Base-by-base conservation (phyloP, 2,113 vertebrate genomes). In the Sinocyclocheilus grahami region DNA sequence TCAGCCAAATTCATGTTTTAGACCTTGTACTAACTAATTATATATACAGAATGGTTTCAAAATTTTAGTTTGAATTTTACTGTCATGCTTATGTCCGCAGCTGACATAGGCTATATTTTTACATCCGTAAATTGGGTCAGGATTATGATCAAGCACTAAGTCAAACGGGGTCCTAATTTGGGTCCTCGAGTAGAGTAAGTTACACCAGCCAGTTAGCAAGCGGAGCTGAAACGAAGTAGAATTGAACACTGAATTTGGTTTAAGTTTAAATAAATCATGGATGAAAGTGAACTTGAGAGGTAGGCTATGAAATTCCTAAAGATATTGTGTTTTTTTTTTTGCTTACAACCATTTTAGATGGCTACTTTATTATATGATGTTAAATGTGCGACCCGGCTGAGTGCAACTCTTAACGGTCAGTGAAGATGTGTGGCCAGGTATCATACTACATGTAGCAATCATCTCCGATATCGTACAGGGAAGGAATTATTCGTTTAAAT, bases 261-360 rank as follows among this genome's bases (percentile, higher is more conserved):
- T 51, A 33, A 1, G 27, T 13, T 18, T 3, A 27, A 2, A n/a
- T 46, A 33, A 3, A 74, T 27, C 33, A 95, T 94, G 94, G 87
- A 91, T 69, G 91, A 94, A 7, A 92, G 92, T 5, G 94, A 95
- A 18, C 88, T 95, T 82, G 94, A 95, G 63, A 94, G 90, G 95
- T 95, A 90, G 65, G 37, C 37, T 37, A 37, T 37, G 91, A 81
- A 5, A 72, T n/a, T 60, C 2, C 51, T n/a, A n/a, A n/a, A n/a
- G n/a, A n/a, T n/a, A n/a, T n/a, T n/a, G n/a, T n/a, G n/a, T n/a
- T n/a, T n/a, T n/a, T 33, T 2, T 65, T 0, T 30, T 16, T 16
- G 13, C 27, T 33, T 67, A 2, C 13, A 67, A 7, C 27, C 13
- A 33, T 30, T 67, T 33, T 14, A 67, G 30, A 2, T 27, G 37